Percentiles rank a stretch among this genome's conserved stretches.
These are phyloP conservation scores for Danio albolineatus DNA, from an alignment of 2,797 vertebrate species.

Conservation along the genomic window DNA sequence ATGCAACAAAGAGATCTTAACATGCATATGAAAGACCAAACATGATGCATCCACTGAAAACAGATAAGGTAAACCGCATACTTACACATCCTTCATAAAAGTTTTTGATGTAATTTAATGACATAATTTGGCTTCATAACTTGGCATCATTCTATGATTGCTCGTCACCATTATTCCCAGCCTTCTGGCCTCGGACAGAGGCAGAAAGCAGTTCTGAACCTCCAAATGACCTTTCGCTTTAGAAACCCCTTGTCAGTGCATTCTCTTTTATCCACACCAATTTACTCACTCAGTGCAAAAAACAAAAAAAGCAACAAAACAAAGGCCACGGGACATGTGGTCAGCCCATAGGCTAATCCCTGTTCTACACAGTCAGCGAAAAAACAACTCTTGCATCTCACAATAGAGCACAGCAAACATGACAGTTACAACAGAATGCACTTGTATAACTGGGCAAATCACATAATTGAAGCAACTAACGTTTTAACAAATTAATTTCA, in stretches of 20 bases:
- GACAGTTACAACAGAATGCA: slow-evolving; percentile 62
- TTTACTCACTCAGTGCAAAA: slow-evolving; percentile 78
- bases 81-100: slow-evolving; percentile 92
- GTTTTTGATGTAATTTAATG: slow-evolving; percentile 88
- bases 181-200: slow-evolving; percentile 67
- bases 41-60: slow-evolving; percentile 5
- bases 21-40: neutral
- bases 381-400: slow-evolving; percentile 62
- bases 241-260: slow-evolving; percentile 81
- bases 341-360: slow-evolving; percentile 77
- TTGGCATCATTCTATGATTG: slow-evolving; percentile 62
- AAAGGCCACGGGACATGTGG: slow-evolving; percentile 71
- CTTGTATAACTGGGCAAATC: neutral
- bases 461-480: neutral
- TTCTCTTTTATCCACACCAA: slow-evolving; percentile 78
- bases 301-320: slow-evolving; percentile 74
- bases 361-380: slow-evolving; percentile 80
- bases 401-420: slow-evolving; percentile 55
- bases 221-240: slow-evolving; percentile 69
- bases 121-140: slow-evolving; percentile 76
- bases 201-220: slow-evolving; percentile 54
- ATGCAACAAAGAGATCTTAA: slow-evolving; percentile 54
- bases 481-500: neutral
- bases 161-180: slow-evolving; percentile 71
- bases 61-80: slow-evolving; percentile 57